Percentiles rank a stretch among this genome's conserved stretches.
Conservation (phyloP, 2,888 invertebrate species). For the Meghimatium bilineatum region DNA sequence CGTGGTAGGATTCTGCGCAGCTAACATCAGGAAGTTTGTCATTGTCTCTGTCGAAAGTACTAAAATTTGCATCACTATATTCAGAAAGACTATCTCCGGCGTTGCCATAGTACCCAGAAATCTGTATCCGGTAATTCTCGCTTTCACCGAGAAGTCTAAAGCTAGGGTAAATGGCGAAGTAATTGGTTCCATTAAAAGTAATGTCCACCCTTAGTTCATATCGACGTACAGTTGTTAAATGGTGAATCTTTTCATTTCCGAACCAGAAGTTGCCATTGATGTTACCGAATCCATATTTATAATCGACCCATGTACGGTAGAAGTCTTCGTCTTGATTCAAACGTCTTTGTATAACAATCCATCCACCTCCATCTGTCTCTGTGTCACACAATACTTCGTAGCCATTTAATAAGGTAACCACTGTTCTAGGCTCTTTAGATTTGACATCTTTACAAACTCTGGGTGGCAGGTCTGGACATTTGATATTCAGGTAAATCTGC, state of each 20-base stretch:
- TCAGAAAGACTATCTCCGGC: background rate
- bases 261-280: background rate
- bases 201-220: background rate
- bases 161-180: background rate
- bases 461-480: background rate
- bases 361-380: background rate
- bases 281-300: background rate
- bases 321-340: background rate
- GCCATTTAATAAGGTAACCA: background rate
- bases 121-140: background rate
- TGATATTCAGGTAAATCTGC: background rate
- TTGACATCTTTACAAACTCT: background rate
- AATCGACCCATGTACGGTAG: background rate
- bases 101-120: background rate
- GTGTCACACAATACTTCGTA: background rate
- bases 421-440: background rate
- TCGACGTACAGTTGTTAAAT: background rate
- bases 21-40: background rate
- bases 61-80: background rate
- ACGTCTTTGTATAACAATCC: background rate
- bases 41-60: constrained; percentile 7
- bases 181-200: background rate
- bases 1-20: background rate
- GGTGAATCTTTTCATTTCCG: background rate
- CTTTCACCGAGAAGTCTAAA: background rate